Conservation (phyloP, 2,888 invertebrate species). For the Ectropis crepuscularia region DNA sequence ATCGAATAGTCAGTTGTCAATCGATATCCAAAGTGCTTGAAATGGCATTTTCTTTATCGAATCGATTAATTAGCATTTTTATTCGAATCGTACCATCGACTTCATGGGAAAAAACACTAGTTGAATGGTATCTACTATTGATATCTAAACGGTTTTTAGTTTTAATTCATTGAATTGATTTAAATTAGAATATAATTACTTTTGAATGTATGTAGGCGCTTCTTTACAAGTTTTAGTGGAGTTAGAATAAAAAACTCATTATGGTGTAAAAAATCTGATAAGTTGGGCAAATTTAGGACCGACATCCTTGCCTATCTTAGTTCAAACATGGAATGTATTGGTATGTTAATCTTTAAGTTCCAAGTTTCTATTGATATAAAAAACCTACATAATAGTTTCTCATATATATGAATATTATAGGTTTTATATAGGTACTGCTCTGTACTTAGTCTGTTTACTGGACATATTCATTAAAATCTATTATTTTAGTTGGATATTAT, state of each 20-base stretch:
- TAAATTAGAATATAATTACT: constrained; percentile 4
- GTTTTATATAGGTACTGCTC: too few relatives aligned
- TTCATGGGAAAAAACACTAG: constrained; percentile 18
- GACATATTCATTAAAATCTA: too few relatives aligned
- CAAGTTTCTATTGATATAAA: too few relatives aligned
- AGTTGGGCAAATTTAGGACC: too few relatives aligned
- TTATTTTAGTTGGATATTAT: too few relatives aligned
- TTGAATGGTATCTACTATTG: constrained; percentile 5
- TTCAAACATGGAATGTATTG: too few relatives aligned
- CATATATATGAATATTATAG: too few relatives aligned
- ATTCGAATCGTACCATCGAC: constrained; percentile 13
- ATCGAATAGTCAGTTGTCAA: not conserved
- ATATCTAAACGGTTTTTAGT: constrained; percentile 5
- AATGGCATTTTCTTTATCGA: constrained; percentile 5
- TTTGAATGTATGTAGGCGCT: not conserved
- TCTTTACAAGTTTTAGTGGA: not conserved
- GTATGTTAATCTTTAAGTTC: too few relatives aligned
- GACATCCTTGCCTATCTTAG: too few relatives aligned
- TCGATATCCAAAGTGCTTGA: constrained; percentile 1
- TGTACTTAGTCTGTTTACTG: too few relatives aligned
- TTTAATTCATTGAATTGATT: constrained; percentile 12
- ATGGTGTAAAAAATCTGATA: too few relatives aligned
- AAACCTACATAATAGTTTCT: too few relatives aligned
- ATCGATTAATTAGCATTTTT: constrained; percentile 21
- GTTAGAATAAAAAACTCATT: not conserved